These are phyloP conservation scores for Drosophila melanica DNA, from an alignment of 1,140 invertebrate genomes.

Conservation along the genomic window DNA sequence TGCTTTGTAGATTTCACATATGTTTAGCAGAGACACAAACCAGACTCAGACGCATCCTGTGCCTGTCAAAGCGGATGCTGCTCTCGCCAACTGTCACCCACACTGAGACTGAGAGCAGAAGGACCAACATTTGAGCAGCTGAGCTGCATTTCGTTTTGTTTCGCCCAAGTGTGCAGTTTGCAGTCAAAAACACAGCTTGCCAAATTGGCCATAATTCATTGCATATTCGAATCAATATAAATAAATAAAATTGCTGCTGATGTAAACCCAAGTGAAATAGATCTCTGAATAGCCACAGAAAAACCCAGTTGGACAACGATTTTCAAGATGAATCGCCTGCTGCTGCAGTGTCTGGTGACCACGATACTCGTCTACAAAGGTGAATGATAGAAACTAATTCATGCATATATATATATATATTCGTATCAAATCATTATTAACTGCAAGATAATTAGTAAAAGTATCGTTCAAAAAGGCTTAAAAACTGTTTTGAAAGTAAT, in stretches of 20 bases:
- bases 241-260: constrained; percentile 54
- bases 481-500: background rate
- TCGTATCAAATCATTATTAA: too few relatives aligned
- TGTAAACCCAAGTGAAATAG: constrained; percentile 10
- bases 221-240: constrained; percentile 13
- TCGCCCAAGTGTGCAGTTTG: constrained; percentile 69
- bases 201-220: constrained; percentile 21
- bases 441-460: too few relatives aligned
- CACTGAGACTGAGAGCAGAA: constrained; percentile 25
- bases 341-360: constrained; percentile 71
- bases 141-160: constrained; percentile 73
- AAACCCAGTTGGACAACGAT: constrained; percentile 9
- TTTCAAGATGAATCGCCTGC: constrained; percentile 71
- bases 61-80: constrained; percentile 47
- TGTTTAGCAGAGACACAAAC: constrained; percentile 19
- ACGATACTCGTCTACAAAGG: constrained; percentile 77
- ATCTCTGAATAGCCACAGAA: constrained; percentile 6
- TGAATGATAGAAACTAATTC: constrained; percentile 20
- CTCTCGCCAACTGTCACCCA: constrained; percentile 48
- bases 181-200: constrained; percentile 4
- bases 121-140: constrained; percentile 54
- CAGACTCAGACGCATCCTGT: background rate
- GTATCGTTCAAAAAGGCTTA: too few relatives aligned
- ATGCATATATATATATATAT: too few relatives aligned
- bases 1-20: background rate